Evolutionary conservation across 2,888 invertebrate genomes (phyloP).

Genomic region (Penaeus monodon): DNA sequence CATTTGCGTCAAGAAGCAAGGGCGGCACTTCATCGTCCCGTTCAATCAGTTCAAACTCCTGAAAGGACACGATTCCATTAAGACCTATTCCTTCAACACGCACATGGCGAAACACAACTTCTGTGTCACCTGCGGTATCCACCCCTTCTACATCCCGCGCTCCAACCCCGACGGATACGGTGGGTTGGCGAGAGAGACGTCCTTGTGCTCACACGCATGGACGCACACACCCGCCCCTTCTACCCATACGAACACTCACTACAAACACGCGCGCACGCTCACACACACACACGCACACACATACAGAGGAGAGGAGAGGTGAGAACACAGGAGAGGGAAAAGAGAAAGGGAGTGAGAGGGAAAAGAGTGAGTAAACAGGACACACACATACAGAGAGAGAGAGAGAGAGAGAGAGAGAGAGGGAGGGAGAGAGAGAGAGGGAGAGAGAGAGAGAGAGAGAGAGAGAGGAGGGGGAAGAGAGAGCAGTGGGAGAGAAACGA

Average conservation of each 20-base stretch:
- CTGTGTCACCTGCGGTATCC: slow-evolving; percentile 73
- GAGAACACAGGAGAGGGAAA: no score
- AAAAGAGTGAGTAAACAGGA: no score
- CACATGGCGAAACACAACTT: slow-evolving; percentile 71
- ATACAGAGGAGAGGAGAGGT: no score
- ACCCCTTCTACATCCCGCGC: slow-evolving; percentile 73
- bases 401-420: no score
- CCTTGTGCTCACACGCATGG: slow-evolving; percentile 2
- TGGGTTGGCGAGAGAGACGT: slow-evolving; percentile 65
- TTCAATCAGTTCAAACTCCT: slow-evolving; percentile 69
- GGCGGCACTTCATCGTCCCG: slow-evolving; percentile 72
- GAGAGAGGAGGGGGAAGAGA: no score
- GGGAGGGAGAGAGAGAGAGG: no score
- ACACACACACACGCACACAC: no score
- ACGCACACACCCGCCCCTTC: neutral
- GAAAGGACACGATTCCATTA: slow-evolving; percentile 70
- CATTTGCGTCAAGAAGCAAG: slow-evolving; percentile 73
- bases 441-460: no score
- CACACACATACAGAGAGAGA: no score
- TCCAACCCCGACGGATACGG: slow-evolving; percentile 73
- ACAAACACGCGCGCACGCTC: no score
- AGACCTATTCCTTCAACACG: slow-evolving; percentile 72
- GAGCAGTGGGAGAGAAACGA: no score
- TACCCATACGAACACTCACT: neutral
- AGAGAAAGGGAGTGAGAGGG: no score